Evolutionary conservation across 2,113 vertebrate species (phyloP).

Genomic region (Strigops habroptila): DNA sequence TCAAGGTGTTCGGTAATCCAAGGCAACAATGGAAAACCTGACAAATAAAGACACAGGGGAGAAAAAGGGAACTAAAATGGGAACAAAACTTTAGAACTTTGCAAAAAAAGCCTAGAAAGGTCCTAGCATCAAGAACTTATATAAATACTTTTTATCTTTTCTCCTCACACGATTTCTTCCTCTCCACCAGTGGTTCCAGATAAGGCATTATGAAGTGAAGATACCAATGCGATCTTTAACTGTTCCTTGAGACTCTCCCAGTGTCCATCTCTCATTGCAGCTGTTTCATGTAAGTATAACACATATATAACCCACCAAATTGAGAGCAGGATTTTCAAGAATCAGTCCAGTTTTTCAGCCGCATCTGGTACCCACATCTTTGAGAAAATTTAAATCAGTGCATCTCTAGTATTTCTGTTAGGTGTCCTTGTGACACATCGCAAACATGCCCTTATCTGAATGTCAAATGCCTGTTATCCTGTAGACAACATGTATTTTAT

Average conservation of each 20-base stretch:
- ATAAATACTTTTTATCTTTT: not conserved
- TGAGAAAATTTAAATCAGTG: slow-evolving; percentile 63
- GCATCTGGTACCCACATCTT: slow-evolving; percentile 15
- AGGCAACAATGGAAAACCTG: not conserved
- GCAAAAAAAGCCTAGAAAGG: not conserved
- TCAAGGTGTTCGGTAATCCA: not conserved
- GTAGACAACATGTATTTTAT: slow-evolving; percentile 42
- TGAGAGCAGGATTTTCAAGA: not conserved
- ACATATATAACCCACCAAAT: not conserved
- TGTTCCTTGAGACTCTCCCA: not conserved
- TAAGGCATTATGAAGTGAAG: not conserved
- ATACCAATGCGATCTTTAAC: not conserved
- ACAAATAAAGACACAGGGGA: not conserved
- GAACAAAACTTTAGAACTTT: not conserved
- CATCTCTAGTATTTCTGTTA: slow-evolving; percentile 63
- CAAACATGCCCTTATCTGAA: slow-evolving; percentile 63
- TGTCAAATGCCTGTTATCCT: slow-evolving; percentile 2
- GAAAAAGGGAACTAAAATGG: not conserved
- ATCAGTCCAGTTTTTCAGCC: not conserved
- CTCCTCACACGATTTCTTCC: not conserved
- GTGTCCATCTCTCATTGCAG: not conserved
- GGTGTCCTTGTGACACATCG: slow-evolving; percentile 19
- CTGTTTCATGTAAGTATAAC: not conserved
- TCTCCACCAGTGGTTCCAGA: not conserved
- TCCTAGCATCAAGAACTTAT: not conserved